Conservation (phyloP, 2,888 invertebrate genomes). For the Dynastes maya region DNA sequence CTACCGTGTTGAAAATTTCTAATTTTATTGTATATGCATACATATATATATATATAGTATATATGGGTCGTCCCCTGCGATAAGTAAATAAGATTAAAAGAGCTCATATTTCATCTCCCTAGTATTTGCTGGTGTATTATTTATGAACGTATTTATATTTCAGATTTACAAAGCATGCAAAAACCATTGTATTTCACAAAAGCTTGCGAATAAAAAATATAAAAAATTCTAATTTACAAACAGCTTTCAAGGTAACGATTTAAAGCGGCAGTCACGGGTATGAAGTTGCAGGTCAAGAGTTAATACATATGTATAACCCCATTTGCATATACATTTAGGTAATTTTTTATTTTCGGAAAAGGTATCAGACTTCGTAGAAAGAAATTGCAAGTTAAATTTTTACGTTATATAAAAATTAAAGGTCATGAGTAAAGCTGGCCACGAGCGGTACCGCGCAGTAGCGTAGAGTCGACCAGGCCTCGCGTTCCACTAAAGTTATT, state of each 20-base stretch:
- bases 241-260: neutral
- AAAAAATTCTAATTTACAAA: constrained; percentile 4
- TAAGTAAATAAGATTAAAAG: neutral
- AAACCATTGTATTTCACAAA: constrained; percentile 4
- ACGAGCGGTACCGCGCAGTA: no score
- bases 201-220: neutral
- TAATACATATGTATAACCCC: constrained; percentile 31
- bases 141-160: constrained; percentile 9
- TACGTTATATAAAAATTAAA: neutral
- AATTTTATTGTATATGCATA: no score
- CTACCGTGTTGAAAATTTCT: no score
- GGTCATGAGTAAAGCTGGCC: no score
- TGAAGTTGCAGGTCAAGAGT: neutral
- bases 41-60: no score
- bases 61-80: neutral
- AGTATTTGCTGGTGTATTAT: neutral
- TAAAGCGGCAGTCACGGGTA: neutral
- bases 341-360: constrained; percentile 12
- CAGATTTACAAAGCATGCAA: constrained; percentile 9
- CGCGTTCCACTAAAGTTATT: no score
- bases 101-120: neutral
- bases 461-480: no score
- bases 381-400: constrained; percentile 9
- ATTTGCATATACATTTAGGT: constrained; percentile 20
- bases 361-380: neutral